phyloP scores from a whole-genome alignment of 2,113 vertebrate species.

The Sigmodon hispidus region DNA sequence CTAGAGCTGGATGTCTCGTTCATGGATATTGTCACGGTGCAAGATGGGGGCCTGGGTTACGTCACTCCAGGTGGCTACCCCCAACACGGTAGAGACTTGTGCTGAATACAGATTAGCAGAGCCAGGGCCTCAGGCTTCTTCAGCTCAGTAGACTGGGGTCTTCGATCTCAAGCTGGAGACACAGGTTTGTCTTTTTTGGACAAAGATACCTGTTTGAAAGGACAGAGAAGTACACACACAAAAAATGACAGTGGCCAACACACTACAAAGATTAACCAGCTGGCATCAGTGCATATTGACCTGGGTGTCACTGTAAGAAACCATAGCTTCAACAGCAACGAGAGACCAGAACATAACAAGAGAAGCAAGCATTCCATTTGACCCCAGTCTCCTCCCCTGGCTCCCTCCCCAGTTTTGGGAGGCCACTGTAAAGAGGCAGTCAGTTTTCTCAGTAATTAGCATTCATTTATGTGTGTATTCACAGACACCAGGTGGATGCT shows the following conservation, averaged over 20 bases:
- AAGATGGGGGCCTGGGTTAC: neutral
- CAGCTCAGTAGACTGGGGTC: too few species aligned
- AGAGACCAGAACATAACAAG: neutral
- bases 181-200: neutral
- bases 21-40: neutral
- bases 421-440: neutral
- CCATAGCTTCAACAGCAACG: neutral
- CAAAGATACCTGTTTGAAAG: neutral
- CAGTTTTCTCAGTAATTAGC: neutral
- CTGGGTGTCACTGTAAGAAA: neutral
- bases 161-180: neutral
- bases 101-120: neutral
- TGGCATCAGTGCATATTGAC: fast-evolving
- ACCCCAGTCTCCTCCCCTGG: neutral
- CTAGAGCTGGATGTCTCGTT: neutral
- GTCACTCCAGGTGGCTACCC: fast-evolving
- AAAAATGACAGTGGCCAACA: fast-evolving
- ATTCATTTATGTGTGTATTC: neutral
- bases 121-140: too few species aligned
- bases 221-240: neutral
- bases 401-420: neutral
- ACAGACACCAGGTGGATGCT: neutral
- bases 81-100: neutral
- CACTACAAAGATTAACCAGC: fast-evolving
- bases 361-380: neutral